These are phyloP conservation scores for Calypte anna DNA, from an alignment of 2,113 vertebrate genomes.

Conservation along the genomic window DNA sequence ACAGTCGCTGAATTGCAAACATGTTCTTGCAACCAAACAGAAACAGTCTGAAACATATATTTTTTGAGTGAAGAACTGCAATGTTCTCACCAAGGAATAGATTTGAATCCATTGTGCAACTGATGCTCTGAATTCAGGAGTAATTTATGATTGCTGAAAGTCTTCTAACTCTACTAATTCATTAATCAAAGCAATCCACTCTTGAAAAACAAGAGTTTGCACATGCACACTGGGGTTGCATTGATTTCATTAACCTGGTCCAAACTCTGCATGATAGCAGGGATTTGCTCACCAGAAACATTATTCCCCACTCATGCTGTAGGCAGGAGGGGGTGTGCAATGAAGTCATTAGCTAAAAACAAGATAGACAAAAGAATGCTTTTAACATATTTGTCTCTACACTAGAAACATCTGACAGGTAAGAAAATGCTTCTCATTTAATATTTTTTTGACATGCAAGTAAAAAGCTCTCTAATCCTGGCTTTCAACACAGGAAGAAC, in stretches of 20 bases:
- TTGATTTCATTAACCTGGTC: background rate
- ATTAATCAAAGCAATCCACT: background rate
- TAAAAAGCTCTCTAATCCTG: background rate
- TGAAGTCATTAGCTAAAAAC: background rate
- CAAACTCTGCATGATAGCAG: background rate
- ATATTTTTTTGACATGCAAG: background rate
- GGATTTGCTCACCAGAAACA: background rate
- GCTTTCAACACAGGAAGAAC: background rate
- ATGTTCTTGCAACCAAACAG: background rate
- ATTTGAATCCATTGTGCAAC: background rate
- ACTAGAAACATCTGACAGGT: background rate
- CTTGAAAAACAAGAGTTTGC: background rate
- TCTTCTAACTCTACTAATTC: background rate
- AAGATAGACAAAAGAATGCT: background rate
- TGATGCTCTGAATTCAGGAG: background rate
- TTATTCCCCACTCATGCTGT: background rate
- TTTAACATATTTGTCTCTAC: background rate
- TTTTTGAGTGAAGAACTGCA: background rate
- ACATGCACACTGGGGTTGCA: background rate
- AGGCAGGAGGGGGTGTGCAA: background rate
- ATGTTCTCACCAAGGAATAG: background rate
- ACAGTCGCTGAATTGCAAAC: slow-evolving; percentile 39
- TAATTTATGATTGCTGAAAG: background rate
- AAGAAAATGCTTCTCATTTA: background rate
- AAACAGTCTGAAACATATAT: background rate